These are phyloP conservation scores for Hyphantria cunea DNA, from an alignment of 1,140 invertebrate genomes.

Conservation along the genomic window DNA sequence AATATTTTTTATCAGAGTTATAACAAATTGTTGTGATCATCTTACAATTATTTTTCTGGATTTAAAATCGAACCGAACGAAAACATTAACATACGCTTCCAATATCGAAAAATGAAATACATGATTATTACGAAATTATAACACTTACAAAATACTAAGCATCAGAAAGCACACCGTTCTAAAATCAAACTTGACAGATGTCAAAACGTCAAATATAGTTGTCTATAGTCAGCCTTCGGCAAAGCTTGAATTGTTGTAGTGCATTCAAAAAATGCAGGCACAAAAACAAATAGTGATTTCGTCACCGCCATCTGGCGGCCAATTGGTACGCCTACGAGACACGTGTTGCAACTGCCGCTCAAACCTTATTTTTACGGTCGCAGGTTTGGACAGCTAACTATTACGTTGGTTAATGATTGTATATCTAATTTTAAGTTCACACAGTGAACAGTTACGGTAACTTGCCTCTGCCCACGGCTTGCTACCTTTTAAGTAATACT, in stretches of 20 bases:
- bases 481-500: not conserved
- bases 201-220: constrained; percentile 19
- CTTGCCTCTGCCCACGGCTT: not conserved
- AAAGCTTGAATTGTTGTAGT: constrained; percentile 4
- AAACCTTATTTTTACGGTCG: constrained; percentile 24
- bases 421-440: constrained; percentile 23
- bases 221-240: constrained; percentile 15
- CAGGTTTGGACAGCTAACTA: constrained; percentile 13
- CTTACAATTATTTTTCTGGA: no score
- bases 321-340: constrained; percentile 14
- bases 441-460: not conserved
- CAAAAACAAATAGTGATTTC: constrained; percentile 29
- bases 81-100: no score
- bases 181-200: constrained; percentile 26
- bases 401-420: constrained; percentile 24
- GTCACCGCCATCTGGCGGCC: constrained; percentile 27
- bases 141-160: no score
- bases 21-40: no score
- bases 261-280: constrained; percentile 29
- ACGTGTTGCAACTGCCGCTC: constrained; percentile 13
- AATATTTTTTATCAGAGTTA: no score
- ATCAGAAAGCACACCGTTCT: not conserved
- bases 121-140: no score
- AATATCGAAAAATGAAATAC: no score
- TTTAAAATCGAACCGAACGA: no score